Base-by-base conservation (phyloP, 2,797 vertebrate genomes). In the Labeo calbasu region DNA sequence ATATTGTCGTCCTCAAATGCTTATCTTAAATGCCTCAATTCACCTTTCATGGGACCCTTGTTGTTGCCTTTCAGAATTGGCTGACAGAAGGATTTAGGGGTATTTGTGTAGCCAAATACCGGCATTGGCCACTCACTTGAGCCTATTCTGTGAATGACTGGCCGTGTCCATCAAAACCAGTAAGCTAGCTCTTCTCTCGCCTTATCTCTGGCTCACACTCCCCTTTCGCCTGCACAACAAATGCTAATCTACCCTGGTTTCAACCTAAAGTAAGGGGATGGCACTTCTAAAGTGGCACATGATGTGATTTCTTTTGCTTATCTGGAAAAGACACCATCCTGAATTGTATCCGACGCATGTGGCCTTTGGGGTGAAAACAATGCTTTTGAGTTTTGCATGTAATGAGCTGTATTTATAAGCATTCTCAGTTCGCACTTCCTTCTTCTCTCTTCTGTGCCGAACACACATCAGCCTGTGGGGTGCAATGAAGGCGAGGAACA, bases 161-260 rank as follows among this genome's bases (percentile, higher is more conserved):
- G 61, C 79, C 13, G 11, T 81, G 88, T 87, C 86, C 84, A 87
- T 88, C 88, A 88, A 88, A 78, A 81, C 65, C 72, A 53, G 73
- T 51, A 61, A 78, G 81, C 69, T 72, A 79, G 86, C 86, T 81
- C 81, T 82, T 78, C 83, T 73, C 66, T 71, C 14, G 15, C 40
- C 88, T 88, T 88, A 88, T 88, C 88, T 87, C 86, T 50, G 53
- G 53, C 59, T 65, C 65, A 69, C 88, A 88, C 84, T 85, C 75
- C 69, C 75, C 82, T 50, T 72, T 86, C 12, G 36, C 61, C 81
- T 43, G 79, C 79, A 83, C 86, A 82, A 82, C 78, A 84, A 84
- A 86, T 86, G 79, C 84, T 77, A 84, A 86, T 84, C 81, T 79
- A 87, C 68, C 70, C 75, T 63, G 36, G 23, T 82, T 87, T 82